Evolutionary conservation across 2,888 invertebrate genomes (phyloP), one percentile per base, ranked within the genome.

Genomic region (Linyphia triangularis): DNA sequence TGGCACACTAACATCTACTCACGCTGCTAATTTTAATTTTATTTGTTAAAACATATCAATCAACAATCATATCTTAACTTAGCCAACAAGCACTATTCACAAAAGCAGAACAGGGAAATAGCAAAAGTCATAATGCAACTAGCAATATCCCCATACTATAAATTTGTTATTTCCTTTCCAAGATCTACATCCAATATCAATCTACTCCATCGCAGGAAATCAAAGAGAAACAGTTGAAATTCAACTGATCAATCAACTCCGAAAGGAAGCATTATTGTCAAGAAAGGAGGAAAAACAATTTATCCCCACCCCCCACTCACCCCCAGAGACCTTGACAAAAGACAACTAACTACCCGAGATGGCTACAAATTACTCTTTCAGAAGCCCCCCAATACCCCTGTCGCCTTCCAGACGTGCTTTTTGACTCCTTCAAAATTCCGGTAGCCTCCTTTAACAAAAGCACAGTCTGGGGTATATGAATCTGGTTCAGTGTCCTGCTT

Each of bases 401-500:
- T 81, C 75, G 86, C 75, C 81, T 57, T 79, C 79, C 43, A 88
- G 22, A 13, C n/a, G 30, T 5, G 10, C 43, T 37, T 73, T 86
- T 81, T 73, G 70, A 13, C 13, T 24, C 9, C 40, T 33, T 19
- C 33, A 59, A 79, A 79, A 72, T n/a, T 72, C 65, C 85, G 57
- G 85, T 86, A 86, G 85, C 79, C 37, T 19, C 40, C n/a, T 16
- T 51, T 51, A 33, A 86, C 85, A 86, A 86, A 72, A 65, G 85
- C 28, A 43, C 83, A 65, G 73, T 26, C 73, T 65, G 83, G 61
- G 83, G 83, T 85, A 57, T 51, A 57, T 57, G 24, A 30, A 10
- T 59, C 30, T 33, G 43, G 26, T 51, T 28, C 40, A 10, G 28
- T 51, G 67, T 51, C 51, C 51, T n/a, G 51, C 5, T n/a, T 13